phyloP scores from a whole-genome alignment of 2,888 invertebrate genomes.

The Nowickia ferox region DNA sequence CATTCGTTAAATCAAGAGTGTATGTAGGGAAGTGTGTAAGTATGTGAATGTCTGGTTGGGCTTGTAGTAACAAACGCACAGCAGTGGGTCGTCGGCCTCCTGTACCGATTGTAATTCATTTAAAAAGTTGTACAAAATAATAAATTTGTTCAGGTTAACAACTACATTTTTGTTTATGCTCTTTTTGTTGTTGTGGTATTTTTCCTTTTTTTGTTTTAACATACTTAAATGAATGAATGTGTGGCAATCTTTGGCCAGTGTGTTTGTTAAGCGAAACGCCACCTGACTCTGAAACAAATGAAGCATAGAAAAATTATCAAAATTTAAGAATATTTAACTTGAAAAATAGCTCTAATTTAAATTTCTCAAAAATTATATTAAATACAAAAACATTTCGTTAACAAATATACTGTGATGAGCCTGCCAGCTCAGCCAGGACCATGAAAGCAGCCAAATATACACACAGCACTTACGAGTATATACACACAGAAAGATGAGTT shows the following conservation, averaged over 20 bases:
- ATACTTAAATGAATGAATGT: constrained; percentile 4
- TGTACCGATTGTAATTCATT: constrained; percentile 70
- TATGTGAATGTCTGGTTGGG: constrained; percentile 11
- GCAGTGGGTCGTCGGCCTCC: constrained; percentile 69
- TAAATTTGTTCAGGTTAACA: constrained; percentile 82
- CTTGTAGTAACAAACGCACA: constrained; percentile 58
- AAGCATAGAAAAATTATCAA: constrained; percentile 12
- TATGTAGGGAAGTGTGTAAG: background rate
- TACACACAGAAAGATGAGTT: too few species aligned
- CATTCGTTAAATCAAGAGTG: background rate
- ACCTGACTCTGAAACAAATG: constrained; percentile 28
- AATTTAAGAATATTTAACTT: background rate
- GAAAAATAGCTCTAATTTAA: background rate
- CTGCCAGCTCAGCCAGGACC: too few species aligned
- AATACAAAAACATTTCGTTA: too few species aligned
- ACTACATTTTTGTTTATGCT: constrained; percentile 80
- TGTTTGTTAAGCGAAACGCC: background rate
- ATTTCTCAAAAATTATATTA: constrained; percentile 31
- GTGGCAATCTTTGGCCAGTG: constrained; percentile 1
- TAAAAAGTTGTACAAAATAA: constrained; percentile 77
- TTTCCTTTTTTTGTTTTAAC: constrained; percentile 16
- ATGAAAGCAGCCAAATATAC: too few species aligned
- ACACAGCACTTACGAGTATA: too few species aligned
- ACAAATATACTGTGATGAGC: too few species aligned
- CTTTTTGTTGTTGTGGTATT: constrained; percentile 43